Evolutionary conservation across 1,140 invertebrate genomes (phyloP), one percentile per base, ranked within the genome.

Genomic region (Gryllus bimaculatus): DNA sequence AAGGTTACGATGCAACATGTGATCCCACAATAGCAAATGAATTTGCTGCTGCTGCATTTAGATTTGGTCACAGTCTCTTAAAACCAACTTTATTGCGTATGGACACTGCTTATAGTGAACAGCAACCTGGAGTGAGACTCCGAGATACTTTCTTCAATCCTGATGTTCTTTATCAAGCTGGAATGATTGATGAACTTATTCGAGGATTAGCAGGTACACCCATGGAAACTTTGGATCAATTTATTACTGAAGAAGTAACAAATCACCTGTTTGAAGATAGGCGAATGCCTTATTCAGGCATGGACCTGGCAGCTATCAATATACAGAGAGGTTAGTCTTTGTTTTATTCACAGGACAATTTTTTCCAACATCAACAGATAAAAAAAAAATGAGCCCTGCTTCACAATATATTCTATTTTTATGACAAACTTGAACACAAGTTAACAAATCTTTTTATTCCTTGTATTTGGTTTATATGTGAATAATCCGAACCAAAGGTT

Each of bases 111-210:
- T 90, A 88, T 81, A 83, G 84, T 39, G 78, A 79, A 54, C 76
- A 77, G 21, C 82, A 84, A 77, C 83, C 84, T 8, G 82, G 81
- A 49, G 84, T 91, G 0, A 85, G 88, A 79, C 84, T 92, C 0
- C 85, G 90, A 80, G 87, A 89, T 79, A 89, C 89, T 18, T 92
- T 92, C 83, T 92, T 92, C 83, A 90, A 91, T 78, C 90, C 91
- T 13, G 83, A 85, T 77, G 81, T 80, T 73, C 82, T 47, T 85
- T n/a, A 93, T 83, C 89, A 90, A 80, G 89, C 90, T 81, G 83
- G 85, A 26, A 87, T 88, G 83, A 83, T 89, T 13, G 88, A 89
- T 80, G 85, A 88, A 75, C 83, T 90, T 12, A 81, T 91, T 18
- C 84, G 89, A 21, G 89, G 89, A 8, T 82, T 90, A 0, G 85